These are phyloP conservation scores for Diabrotica undecimpunctata DNA, from an alignment of 1,140 invertebrate genomes.

Conservation along the genomic window DNA sequence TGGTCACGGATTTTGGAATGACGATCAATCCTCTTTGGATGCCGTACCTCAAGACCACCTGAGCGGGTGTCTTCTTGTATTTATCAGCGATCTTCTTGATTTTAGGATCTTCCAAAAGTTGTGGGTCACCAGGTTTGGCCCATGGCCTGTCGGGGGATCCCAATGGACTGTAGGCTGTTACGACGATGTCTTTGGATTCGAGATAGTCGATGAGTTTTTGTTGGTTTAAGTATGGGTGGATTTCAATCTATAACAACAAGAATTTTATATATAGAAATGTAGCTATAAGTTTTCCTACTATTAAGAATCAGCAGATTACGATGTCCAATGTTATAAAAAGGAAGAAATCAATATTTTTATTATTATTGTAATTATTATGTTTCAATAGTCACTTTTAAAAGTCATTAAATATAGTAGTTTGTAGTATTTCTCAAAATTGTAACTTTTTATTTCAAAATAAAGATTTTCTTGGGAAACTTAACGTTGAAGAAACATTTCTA, in stretches of 20 bases:
- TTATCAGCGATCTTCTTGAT: constrained; percentile 63
- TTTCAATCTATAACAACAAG: constrained; percentile 63
- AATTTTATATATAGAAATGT: constrained; percentile 4
- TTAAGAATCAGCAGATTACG: too few relatives aligned
- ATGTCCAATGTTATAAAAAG: too few relatives aligned
- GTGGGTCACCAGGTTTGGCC: constrained; percentile 65
- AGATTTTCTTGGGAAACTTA: too few relatives aligned
- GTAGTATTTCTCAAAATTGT: too few relatives aligned
- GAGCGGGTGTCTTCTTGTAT: constrained; percentile 66
- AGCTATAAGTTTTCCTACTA: too few relatives aligned
- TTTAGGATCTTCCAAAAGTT: constrained; percentile 60
- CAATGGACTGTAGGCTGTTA: constrained; percentile 80
- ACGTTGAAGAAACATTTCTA: too few relatives aligned
- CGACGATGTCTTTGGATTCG: constrained; percentile 57
- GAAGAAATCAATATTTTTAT: too few relatives aligned
- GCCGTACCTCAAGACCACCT: constrained; percentile 66
- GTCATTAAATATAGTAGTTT: too few relatives aligned
- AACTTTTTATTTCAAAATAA: too few relatives aligned
- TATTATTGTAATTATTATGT: too few relatives aligned
- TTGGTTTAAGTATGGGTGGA: constrained; percentile 82
- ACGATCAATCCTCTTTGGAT: constrained; percentile 50
- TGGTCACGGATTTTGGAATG: constrained; percentile 63
- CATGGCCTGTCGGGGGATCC: constrained; percentile 65
- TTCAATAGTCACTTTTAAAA: too few relatives aligned
- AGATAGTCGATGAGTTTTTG: constrained; percentile 71